Base-by-base conservation (phyloP, 2,888 invertebrate species). In the Asteroscopus sphinx region DNA sequence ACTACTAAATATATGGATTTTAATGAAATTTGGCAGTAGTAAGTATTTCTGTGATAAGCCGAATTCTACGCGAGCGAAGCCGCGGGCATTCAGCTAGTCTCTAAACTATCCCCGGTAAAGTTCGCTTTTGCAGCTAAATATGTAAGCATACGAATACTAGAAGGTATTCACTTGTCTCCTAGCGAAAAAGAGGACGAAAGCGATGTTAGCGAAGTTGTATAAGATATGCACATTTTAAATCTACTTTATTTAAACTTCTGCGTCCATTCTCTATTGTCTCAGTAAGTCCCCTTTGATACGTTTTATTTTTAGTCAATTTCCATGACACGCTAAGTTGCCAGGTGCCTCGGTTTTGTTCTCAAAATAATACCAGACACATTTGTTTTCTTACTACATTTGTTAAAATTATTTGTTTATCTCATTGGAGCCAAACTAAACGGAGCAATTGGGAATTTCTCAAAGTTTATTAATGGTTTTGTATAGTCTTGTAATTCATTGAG, bases 281-380 rank as follows among this genome's bases (percentile, higher is more conserved):
- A 11, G 30, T n/a, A 60, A 51, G 65, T 75, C 70, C 79, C 74
- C 83, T 87, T 88, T 88, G 84, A 87, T 86, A 86, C 80, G 55
- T 68, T 60, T 80, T 86, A 85, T 82, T 83, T 85, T 83, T 80
- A 80, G 77, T 66, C 61, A 73, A 72, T 78, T 79, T 78, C 69
- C 79, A 79, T 76, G 76, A 65, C 76, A 73, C 72, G 61, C 62
- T 49, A 61, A 66, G 71, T 68, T 65, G 68, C 75, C 71, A 77
- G 70, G 73, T 75, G 75, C 47, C 69, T 45, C 45, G 57, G 73
- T 77, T 74, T 76, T 76, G 73, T 74, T 74, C 73, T 77, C 57
- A 57, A 70, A 73, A 72, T 78, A 78, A 69, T 67, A 60, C 57
- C 56, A 45, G 62, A 44, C 59, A 58, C 21, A 67, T 77, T 74